A percentile compares a stretch with the other conserved stretches of the same genome.
Conservation (phyloP, 1,140 invertebrate species). For the Pogonomyrmex californicus region DNA sequence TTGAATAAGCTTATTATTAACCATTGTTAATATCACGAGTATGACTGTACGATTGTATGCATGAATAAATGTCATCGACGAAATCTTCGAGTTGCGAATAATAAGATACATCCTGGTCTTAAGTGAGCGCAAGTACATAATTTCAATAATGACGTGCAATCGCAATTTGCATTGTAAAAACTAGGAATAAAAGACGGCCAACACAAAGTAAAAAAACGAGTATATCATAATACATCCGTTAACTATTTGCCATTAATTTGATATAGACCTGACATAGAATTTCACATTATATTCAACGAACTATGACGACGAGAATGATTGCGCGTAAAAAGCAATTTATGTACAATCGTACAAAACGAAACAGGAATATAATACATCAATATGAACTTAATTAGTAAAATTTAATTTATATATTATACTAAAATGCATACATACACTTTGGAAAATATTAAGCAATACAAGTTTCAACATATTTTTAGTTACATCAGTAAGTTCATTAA, state of each 20-base stretch:
- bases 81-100: slow-evolving; percentile 37
- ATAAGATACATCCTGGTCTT: slow-evolving; percentile 53
- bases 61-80: slow-evolving; percentile 41
- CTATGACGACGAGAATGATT: slow-evolving; percentile 13
- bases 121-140: slow-evolving; percentile 24
- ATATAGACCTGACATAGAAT: neutral
- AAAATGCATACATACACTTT: neutral
- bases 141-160: slow-evolving; percentile 55
- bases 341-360: neutral
- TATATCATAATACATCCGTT: slow-evolving; percentile 3
- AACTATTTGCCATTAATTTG: slow-evolving; percentile 5
- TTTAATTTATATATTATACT: neutral
- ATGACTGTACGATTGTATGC: slow-evolving; percentile 3
- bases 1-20: neutral
- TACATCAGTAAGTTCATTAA: neutral
- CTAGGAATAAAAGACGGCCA: neutral
- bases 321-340: neutral
- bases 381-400: slow-evolving; percentile 13
- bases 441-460: neutral
- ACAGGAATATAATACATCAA: neutral
- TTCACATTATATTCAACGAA: slow-evolving; percentile 29
- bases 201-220: neutral
- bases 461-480: slow-evolving; percentile 12
- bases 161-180: neutral
- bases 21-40: neutral